Evolutionary conservation across 2,888 invertebrate genomes (phyloP), one percentile per base, ranked within the genome.

Genomic region (Druceiella hillmani): DNA sequence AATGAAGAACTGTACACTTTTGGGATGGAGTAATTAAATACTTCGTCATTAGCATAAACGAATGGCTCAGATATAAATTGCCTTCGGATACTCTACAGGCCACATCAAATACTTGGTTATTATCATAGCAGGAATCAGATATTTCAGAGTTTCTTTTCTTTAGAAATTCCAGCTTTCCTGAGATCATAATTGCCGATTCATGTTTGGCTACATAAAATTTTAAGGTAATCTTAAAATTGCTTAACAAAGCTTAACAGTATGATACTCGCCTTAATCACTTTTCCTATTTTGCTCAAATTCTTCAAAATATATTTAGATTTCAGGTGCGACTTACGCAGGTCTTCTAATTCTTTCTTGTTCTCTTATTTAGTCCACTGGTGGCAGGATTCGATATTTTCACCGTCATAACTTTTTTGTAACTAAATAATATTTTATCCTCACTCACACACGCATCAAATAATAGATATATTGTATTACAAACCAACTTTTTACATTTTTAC

Each of bases 51-150:
- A 44, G 22, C 35, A 39, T 31, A 20, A 41, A 44, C 29, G 37
- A 41, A 17, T 39, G 40, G 34, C 20, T 39, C 17, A 32, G 37
- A n/a, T n/a, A n/a, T 14, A 26, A 37, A 32, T 41, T 34, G 26
- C 30, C 35, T 32, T 37, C 37, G 38, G 37, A 37, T 30, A 41
- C 33, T 29, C 38, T 34, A 33, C 38, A 41, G 34, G 33, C 33
- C 24, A 25, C 6, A 33, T 32, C 33, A 39, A 35, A 43, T 17
- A 40, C 36, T 36, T 42, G 36, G 33, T 39, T 36, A 27, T 40
- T 31, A 17, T 36, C 22, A 36, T n/a, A n/a, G n/a, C n/a, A n/a
- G n/a, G n/a, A n/a, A n/a, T 43, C 41, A 39, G 41, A 39, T 33
- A 41, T 17, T 29, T 33, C 12, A 4, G 34, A 40, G 37, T 41